Evolutionary conservation across 2,888 invertebrate genomes (phyloP).

Genomic region (Tetragonisca angustula): DNA sequence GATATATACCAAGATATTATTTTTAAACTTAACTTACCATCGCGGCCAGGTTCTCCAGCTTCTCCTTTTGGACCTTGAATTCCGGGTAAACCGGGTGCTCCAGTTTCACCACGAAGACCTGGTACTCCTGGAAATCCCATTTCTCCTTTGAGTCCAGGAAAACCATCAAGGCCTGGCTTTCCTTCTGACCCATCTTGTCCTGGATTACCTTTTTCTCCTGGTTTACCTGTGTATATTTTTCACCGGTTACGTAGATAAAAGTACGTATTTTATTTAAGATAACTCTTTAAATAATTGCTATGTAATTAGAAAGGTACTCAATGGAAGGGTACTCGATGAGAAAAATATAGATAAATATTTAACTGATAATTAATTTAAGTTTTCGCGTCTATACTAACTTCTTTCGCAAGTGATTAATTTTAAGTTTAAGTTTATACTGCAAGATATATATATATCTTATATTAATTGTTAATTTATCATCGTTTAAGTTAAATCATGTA

Average conservation of each 20-base stretch:
- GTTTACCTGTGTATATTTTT: slow-evolving; percentile 68
- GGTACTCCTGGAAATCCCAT: slow-evolving; percentile 78
- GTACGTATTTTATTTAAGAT: background rate
- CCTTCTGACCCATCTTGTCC: slow-evolving; percentile 79
- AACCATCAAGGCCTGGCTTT: slow-evolving; percentile 78
- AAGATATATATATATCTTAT: background rate
- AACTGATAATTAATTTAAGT: too few relatives aligned
- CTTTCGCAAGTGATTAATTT: too few relatives aligned
- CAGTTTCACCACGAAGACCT: slow-evolving; percentile 57
- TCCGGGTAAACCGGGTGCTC: slow-evolving; percentile 79
- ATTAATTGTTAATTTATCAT: background rate
- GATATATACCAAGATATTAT: too few relatives aligned
- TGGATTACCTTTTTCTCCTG: slow-evolving; percentile 80
- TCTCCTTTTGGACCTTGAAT: slow-evolving; percentile 63
- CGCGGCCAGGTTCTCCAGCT: slow-evolving; percentile 64
- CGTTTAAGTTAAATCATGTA: slow-evolving; percentile 8
- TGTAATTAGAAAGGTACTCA: too few relatives aligned
- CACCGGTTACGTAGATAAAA: background rate
- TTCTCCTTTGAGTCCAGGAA: slow-evolving; percentile 77
- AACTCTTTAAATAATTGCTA: too few relatives aligned
- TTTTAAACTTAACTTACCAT: slow-evolving; percentile 46
- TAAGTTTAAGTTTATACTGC: too few relatives aligned
- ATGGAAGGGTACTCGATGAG: too few relatives aligned
- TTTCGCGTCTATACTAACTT: too few relatives aligned
- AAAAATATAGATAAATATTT: too few relatives aligned